Conservation (phyloP, 2,113 vertebrate species). For the Sminthopsis crassicaudata region DNA sequence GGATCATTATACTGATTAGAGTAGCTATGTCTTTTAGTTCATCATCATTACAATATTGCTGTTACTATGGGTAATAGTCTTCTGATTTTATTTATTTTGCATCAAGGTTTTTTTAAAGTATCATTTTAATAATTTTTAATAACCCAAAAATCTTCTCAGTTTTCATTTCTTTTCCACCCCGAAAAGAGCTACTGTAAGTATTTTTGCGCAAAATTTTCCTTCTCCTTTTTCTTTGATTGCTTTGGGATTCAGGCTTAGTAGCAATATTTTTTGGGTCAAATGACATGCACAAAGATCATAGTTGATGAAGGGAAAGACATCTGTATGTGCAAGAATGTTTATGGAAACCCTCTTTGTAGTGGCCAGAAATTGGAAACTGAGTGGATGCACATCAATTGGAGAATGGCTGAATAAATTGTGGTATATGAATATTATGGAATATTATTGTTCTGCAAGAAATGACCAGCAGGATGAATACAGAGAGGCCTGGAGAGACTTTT, state of each 20-base stretch:
- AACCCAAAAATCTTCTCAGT: background rate
- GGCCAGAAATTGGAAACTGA: no score
- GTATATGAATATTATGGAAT: no score
- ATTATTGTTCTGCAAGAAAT: no score
- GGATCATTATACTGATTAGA: background rate
- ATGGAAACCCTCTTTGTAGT: no score
- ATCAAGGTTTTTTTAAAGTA: background rate
- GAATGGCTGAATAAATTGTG: no score
- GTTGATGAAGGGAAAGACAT: no score
- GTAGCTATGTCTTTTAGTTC: background rate
- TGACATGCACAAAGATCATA: background rate
- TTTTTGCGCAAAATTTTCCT: background rate
- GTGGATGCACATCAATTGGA: no score
- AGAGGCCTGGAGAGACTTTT: no score
- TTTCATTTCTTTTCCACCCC: background rate
- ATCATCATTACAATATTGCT: background rate
- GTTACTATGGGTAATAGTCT: background rate
- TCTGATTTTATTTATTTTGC: background rate
- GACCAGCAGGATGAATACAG: no score
- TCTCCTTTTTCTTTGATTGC: background rate
- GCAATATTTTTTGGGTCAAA: background rate
- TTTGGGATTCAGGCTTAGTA: background rate
- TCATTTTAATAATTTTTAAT: background rate
- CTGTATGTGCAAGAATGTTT: no score
- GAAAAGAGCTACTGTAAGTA: background rate